These are phyloP conservation scores for Centrocercus urophasianus DNA, from an alignment of 2,113 vertebrate species.

Conservation along the genomic window DNA sequence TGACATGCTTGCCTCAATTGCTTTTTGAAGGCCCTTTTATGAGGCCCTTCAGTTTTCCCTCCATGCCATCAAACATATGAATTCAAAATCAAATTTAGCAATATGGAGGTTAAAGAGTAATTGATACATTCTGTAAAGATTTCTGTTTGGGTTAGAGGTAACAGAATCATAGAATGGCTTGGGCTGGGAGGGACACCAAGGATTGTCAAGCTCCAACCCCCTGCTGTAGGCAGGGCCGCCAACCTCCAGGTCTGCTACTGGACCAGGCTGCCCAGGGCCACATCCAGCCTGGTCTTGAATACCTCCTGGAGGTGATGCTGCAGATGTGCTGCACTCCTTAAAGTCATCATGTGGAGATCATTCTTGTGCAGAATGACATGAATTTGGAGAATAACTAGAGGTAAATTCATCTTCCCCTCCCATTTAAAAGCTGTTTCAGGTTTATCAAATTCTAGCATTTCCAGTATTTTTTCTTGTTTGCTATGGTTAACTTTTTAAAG, in stretches of 20 bases:
- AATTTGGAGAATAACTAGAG: background rate
- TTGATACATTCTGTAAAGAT: background rate
- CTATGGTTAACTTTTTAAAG: background rate
- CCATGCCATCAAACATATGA: background rate
- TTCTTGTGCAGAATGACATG: background rate
- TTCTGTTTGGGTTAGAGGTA: background rate
- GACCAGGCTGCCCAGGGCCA: no score
- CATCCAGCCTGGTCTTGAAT: no score
- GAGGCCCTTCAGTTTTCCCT: background rate
- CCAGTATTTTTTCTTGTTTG: background rate
- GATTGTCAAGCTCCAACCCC: no score
- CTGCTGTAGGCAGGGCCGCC: no score
- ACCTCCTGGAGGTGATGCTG: no score
- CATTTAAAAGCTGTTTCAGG: background rate
- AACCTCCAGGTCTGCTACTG: no score
- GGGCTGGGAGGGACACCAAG: no score
- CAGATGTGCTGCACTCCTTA: background rate
- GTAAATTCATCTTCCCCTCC: background rate
- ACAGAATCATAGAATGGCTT: no score
- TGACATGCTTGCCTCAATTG: background rate
- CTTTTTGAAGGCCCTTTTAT: background rate
- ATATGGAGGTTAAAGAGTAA: background rate
- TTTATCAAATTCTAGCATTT: background rate
- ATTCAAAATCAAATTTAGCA: background rate
- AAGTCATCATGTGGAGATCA: rapidly evolving